Percentiles rank a stretch among this genome's conserved stretches.
These are phyloP conservation scores for Watsonalla binaria DNA, from an alignment of 2,888 invertebrate genomes.

Conservation along the genomic window DNA sequence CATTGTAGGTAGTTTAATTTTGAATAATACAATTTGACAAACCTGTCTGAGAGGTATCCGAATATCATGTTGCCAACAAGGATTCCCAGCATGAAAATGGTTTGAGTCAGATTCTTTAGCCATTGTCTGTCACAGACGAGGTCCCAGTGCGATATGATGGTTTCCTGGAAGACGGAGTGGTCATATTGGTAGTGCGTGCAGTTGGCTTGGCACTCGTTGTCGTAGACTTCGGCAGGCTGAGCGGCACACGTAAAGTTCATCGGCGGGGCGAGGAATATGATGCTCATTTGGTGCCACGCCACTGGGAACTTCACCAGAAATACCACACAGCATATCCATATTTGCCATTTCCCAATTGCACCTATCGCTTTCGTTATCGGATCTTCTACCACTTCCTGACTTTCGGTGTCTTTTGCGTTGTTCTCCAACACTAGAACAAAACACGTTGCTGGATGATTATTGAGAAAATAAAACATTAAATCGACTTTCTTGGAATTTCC, in stretches of 20 bases:
- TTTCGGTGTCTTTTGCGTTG: constrained; percentile 48
- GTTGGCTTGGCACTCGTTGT: constrained; percentile 69
- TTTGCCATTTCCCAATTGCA: constrained; percentile 85
- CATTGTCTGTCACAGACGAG: constrained; percentile 83
- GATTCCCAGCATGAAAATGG: constrained; percentile 87
- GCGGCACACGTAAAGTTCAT: constrained; percentile 75
- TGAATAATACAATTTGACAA: constrained; percentile 13
- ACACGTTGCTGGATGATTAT: background rate
- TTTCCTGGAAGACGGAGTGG: constrained; percentile 82
- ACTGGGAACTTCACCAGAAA: constrained; percentile 87
- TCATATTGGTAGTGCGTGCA: constrained; percentile 81
- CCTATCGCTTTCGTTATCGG: constrained; percentile 85
- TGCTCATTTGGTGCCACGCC: constrained; percentile 89
- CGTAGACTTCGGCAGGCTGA: constrained; percentile 46
- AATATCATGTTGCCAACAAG: constrained; percentile 86
- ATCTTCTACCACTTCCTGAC: constrained; percentile 65
- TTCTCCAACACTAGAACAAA: constrained; percentile 54
- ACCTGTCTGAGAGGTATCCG: constrained; percentile 88
- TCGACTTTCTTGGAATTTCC: too few species aligned
- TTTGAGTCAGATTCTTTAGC: constrained; percentile 86
- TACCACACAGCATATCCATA: constrained; percentile 83
- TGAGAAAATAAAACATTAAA: too few species aligned
- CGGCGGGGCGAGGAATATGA: constrained; percentile 86
- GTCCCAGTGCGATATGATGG: constrained; percentile 87
- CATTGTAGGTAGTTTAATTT: constrained; percentile 7